A percentile compares a stretch with the other conserved stretches of the same genome.
Evolutionary conservation across 2,113 vertebrate species (phyloP).

Genomic region (Leiothrix lutea): DNA sequence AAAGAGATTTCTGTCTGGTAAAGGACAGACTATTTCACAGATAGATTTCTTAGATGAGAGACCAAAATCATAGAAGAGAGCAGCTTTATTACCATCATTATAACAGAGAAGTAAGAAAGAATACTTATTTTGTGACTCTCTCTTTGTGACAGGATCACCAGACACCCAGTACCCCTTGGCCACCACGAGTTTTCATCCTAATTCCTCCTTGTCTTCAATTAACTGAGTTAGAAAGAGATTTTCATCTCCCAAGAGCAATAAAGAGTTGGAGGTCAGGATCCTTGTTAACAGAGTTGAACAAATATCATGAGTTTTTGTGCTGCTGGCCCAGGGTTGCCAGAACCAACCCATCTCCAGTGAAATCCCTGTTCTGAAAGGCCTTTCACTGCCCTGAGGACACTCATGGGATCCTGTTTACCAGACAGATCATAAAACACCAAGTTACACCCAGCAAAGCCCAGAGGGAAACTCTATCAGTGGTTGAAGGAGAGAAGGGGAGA

Average conservation of each 20-base stretch:
- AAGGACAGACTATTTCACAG: background rate
- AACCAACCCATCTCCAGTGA: background rate
- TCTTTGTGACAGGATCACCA: background rate
- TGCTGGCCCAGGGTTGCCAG: background rate
- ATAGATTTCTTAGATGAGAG: background rate
- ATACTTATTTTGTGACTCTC: background rate
- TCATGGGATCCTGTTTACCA: background rate
- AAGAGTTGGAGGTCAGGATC: background rate
- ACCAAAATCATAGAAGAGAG: background rate
- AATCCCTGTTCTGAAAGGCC: background rate
- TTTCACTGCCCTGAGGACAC: background rate
- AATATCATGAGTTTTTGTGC: background rate
- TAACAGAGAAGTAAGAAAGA: background rate
- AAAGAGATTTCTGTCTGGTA: conserved; percentile 36
- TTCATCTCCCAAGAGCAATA: background rate
- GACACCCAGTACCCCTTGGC: background rate
- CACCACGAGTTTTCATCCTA: background rate
- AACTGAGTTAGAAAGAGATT: background rate
- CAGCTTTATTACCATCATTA: background rate
- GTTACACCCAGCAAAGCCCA: background rate
- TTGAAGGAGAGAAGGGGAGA: too few species aligned
- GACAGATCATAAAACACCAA: background rate
- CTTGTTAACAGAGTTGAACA: background rate
- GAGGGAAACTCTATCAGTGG: too few species aligned
- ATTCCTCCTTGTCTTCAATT: background rate